A percentile compares a stretch with the other conserved stretches of the same genome.
phyloP scores from a whole-genome alignment of 2,888 invertebrate species.

The Cacoxenus indagator region DNA sequence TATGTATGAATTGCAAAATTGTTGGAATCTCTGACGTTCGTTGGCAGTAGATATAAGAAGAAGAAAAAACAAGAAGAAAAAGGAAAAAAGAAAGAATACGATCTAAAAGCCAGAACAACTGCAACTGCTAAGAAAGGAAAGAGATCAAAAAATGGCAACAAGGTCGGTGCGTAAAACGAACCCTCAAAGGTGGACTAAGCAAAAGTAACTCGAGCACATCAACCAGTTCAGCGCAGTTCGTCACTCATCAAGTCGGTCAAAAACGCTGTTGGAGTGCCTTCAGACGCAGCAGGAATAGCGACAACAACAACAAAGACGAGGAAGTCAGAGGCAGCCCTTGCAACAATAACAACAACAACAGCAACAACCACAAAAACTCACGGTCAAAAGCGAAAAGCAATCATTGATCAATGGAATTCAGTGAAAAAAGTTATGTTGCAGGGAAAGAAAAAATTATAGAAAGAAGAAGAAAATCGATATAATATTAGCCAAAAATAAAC shows the following conservation, averaged over 20 bases:
- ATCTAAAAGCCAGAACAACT: conserved; percentile 20
- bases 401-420: conserved; percentile 64
- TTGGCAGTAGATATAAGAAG: conserved; percentile 29
- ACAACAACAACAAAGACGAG: conserved; percentile 29
- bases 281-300: conserved; percentile 39
- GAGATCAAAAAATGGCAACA: conserved; percentile 34
- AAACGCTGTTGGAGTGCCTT: conserved; percentile 14
- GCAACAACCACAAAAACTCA: background rate
- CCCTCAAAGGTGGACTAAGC: conserved; percentile 39
- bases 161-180: conserved; percentile 58
- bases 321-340: background rate
- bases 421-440: conserved; percentile 40
- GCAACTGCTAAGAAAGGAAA: conserved; percentile 21
- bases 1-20: conserved; percentile 68
- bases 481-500: conserved; percentile 63
- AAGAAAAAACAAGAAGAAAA: conserved; percentile 29
- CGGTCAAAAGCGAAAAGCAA: conserved; percentile 47
- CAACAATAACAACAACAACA: conserved; percentile 21
- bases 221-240: conserved; percentile 55
- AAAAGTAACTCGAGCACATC: conserved; percentile 33
- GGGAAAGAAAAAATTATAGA: conserved; percentile 19
- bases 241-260: conserved; percentile 48
- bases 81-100: conserved; percentile 22
- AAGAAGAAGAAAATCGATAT: conserved; percentile 44
- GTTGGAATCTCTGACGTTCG: conserved; percentile 65